Evolutionary conservation across 2,113 vertebrate genomes (phyloP).

Genomic region (Martes martes): DNA sequence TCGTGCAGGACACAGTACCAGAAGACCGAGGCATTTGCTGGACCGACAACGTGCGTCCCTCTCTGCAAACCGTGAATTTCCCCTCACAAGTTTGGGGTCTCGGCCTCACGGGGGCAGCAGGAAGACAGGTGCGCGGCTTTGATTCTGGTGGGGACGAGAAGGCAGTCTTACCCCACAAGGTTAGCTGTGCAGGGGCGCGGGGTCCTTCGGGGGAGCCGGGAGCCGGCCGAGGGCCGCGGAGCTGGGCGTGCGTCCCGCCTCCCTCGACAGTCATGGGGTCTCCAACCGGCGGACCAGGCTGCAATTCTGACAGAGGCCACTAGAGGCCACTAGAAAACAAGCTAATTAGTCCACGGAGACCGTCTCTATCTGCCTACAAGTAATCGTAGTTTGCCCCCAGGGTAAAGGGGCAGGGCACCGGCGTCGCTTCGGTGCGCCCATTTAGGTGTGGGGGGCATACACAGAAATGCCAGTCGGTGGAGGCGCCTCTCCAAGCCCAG

Average conservation of each 20-base stretch:
- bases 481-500: neutral
- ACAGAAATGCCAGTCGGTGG: neutral
- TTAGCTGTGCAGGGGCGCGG: too few relatives aligned
- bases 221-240: fast-evolving
- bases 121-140: neutral
- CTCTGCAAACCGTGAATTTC: neutral
- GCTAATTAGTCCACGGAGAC: neutral
- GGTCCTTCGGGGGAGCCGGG: too few relatives aligned
- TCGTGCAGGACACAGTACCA: neutral
- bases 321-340: neutral
- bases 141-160: neutral
- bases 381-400: neutral
- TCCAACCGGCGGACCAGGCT: neutral
- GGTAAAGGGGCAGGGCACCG: neutral
- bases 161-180: too few relatives aligned
- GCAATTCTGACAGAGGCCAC: neutral
- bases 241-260: neutral
- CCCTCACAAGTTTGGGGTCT: too few relatives aligned
- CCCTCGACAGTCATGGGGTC: fast-evolving
- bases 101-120: neutral
- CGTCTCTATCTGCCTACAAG: neutral
- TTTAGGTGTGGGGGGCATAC: too few relatives aligned
- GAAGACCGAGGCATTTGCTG: neutral
- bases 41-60: neutral
- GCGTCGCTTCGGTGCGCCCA: too few relatives aligned